These are phyloP conservation scores for Diacarnus erythraeanus DNA, from an alignment of 37 sponge, comb jelly and placozoan genomes.

Conservation along the genomic window DNA sequence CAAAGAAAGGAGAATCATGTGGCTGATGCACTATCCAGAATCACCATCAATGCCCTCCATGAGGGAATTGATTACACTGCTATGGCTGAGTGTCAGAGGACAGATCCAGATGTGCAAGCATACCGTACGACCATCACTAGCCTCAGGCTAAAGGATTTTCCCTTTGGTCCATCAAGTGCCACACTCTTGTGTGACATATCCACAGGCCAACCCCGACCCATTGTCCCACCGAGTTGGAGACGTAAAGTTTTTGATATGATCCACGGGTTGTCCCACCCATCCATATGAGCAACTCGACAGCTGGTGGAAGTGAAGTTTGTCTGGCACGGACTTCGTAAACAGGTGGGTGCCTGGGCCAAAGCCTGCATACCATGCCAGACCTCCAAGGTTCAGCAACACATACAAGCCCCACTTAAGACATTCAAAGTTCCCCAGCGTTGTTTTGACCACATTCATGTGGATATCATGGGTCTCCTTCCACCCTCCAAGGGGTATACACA, in stretches of 20 bases:
- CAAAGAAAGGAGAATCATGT: not conserved
- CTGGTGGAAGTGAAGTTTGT: no score
- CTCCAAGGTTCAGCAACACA: conserved; percentile 12
- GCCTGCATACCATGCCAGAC: conserved; percentile 29
- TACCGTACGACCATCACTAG: not conserved
- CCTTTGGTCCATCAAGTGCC: not conserved
- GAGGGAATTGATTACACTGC: not conserved
- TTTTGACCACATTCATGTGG: conserved; percentile 34
- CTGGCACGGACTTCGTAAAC: conserved; percentile 20
- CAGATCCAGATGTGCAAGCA: conserved; percentile 1
- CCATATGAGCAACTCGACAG: no score
- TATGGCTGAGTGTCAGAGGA: not conserved
- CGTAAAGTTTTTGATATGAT: no score
- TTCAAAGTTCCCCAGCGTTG: conserved; percentile 3
- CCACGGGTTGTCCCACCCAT: no score
- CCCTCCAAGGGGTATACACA: conserved; percentile 29
- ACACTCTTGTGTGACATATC: conserved; percentile 29
- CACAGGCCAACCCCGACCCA: conserved; percentile 29
- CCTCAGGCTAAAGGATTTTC: not conserved
- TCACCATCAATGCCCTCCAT: no score
- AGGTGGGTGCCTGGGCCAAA: conserved; percentile 24
- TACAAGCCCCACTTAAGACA: conserved; percentile 1
- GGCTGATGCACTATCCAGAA: not conserved
- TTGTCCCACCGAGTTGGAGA: no score
- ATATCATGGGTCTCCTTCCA: conserved; percentile 25